phyloP scores from a whole-genome alignment of 2,113 vertebrate genomes.

The Upupa epops region DNA sequence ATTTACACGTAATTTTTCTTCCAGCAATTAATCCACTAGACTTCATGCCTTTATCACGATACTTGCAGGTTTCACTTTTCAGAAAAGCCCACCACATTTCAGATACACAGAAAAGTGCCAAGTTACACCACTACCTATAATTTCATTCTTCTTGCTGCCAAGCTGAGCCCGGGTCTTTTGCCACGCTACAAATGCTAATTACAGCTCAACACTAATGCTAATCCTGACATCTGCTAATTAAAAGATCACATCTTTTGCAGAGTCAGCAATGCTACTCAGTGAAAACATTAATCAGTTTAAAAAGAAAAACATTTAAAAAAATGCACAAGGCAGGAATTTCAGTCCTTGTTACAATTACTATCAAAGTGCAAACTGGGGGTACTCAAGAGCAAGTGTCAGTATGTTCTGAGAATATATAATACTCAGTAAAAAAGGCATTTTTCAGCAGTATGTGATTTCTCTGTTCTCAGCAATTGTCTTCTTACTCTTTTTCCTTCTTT shows the following conservation, averaged over 20 bases:
- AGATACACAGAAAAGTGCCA: slow-evolving; percentile 20
- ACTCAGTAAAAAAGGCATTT: not conserved
- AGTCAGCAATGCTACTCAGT: slow-evolving; percentile 77
- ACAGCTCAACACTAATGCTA: slow-evolving; percentile 73
- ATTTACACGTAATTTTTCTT: slow-evolving; percentile 14
- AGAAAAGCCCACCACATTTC: not conserved
- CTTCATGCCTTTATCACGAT: not conserved
- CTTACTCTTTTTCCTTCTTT: not conserved
- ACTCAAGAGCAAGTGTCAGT: slow-evolving; percentile 12
- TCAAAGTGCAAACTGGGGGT: slow-evolving; percentile 21
- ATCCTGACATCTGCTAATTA: slow-evolving; percentile 82
- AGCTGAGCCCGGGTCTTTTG: slow-evolving; percentile 17
- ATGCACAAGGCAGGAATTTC: slow-evolving; percentile 64
- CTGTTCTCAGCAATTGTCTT: not conserved
- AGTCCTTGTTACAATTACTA: slow-evolving; percentile 40
- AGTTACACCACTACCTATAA: slow-evolving; percentile 27
- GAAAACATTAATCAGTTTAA: slow-evolving; percentile 79
- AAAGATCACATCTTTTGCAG: slow-evolving; percentile 79
- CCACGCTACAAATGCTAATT: slow-evolving; percentile 76
- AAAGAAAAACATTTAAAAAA: slow-evolving; percentile 29
- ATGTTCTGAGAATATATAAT: not conserved
- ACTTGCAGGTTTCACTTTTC: not conserved
- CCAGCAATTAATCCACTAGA: not conserved
- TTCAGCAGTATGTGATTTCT: not conserved
- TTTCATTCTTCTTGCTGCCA: slow-evolving; percentile 49